Conservation (phyloP, 1,140 invertebrate species). For the Neomicropteryx cornuta region DNA sequence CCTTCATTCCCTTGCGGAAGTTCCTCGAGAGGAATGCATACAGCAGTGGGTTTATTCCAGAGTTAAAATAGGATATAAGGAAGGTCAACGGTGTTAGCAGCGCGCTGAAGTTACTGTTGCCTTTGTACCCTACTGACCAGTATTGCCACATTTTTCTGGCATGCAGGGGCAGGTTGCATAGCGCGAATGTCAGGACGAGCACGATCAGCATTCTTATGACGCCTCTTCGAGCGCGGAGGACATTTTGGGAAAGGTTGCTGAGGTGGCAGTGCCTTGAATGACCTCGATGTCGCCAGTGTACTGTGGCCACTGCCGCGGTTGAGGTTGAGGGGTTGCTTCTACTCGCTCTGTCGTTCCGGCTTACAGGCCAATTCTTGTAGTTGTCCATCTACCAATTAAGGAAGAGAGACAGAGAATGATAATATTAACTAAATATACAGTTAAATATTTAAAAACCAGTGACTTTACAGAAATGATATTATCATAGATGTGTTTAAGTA, state of each 20-base stretch:
- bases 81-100: slow-evolving; percentile 73
- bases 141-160: slow-evolving; percentile 70
- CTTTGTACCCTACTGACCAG: slow-evolving; percentile 52
- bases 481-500: too few species aligned
- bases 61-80: slow-evolving; percentile 75
- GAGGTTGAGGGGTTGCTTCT: too few species aligned
- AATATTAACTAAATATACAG: too few species aligned
- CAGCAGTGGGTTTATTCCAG: slow-evolving; percentile 71
- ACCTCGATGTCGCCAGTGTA: slow-evolving; percentile 20
- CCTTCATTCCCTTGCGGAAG: slow-evolving; percentile 59
- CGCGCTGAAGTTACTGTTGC: slow-evolving; percentile 54
- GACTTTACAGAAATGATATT: too few species aligned
- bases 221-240: slow-evolving; percentile 53
- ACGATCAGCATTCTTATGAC: slow-evolving; percentile 73
- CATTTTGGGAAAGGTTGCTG: slow-evolving; percentile 53
- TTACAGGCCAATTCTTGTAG: too few species aligned
- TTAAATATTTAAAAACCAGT: too few species aligned
- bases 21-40: slow-evolving; percentile 77
- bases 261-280: slow-evolving; percentile 28
- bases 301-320: too few species aligned
- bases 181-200: slow-evolving; percentile 69
- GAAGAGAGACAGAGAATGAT: too few species aligned
- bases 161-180: slow-evolving; percentile 79
- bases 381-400: too few species aligned
- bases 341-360: slow-evolving; percentile 28